A percentile compares a stretch with the other conserved stretches of the same genome.
Evolutionary conservation across 2,888 invertebrate species (phyloP).

Genomic region (Minunthozetes semirufus): DNA sequence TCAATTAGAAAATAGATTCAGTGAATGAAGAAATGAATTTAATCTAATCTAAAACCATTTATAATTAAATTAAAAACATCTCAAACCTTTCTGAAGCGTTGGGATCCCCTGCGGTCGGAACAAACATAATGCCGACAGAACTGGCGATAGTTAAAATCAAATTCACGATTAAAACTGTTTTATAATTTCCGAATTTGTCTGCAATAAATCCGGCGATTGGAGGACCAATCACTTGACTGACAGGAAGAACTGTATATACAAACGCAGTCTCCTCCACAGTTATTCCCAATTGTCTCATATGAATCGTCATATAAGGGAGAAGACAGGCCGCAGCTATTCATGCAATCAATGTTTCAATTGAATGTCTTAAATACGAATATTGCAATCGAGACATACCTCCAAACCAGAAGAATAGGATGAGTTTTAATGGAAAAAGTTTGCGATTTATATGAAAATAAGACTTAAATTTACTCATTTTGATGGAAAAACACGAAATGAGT

Average conservation of each 20-base stretch:
- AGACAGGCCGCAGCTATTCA: slow-evolving; percentile 69
- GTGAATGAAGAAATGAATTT: too few species aligned
- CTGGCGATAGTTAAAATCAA: slow-evolving; percentile 68
- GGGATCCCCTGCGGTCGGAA: slow-evolving; percentile 44
- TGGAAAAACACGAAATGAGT: neutral
- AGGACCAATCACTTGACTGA: slow-evolving; percentile 76
- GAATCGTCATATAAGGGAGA: slow-evolving; percentile 76
- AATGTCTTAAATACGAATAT: neutral
- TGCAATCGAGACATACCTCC: slow-evolving; percentile 57
- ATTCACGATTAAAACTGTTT: slow-evolving; percentile 69
- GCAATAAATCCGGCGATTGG: slow-evolving; percentile 66
- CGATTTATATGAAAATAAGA: slow-evolving; percentile 13
- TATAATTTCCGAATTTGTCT: slow-evolving; percentile 78
- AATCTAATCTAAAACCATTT: too few species aligned
- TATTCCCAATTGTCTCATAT: slow-evolving; percentile 82
- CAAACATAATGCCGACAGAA: slow-evolving; percentile 64
- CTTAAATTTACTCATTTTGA: neutral
- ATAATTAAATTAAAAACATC: too few species aligned
- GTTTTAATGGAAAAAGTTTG: slow-evolving; percentile 66
- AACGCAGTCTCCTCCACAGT: slow-evolving; percentile 78
- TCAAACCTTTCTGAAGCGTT: slow-evolving; percentile 14
- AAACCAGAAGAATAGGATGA: slow-evolving; percentile 73
- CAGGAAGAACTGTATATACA: slow-evolving; percentile 75
- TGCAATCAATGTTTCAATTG: neutral
- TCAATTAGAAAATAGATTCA: too few species aligned